Percentiles rank a stretch among this genome's conserved stretches.
phyloP scores from a whole-genome alignment of 2,113 vertebrate species.

The Nymphicus hollandicus region DNA sequence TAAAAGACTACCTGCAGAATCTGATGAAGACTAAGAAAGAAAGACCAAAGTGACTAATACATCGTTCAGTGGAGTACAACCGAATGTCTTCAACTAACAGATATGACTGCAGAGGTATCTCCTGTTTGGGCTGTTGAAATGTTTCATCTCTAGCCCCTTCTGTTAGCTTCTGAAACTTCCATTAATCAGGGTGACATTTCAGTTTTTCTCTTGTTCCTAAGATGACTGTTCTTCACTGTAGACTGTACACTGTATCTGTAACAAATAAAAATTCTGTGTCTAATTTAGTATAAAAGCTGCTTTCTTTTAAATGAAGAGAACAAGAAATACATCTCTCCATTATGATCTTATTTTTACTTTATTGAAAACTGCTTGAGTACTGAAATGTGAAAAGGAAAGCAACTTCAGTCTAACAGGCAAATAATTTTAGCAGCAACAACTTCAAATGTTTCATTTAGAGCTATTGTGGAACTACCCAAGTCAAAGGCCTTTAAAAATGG shows the following conservation, averaged over 20 bases:
- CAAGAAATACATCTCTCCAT: neutral
- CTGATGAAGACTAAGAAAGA: neutral
- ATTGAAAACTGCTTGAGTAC: neutral
- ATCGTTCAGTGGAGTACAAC: fast-evolving
- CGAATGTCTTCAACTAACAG: neutral
- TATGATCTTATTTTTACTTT: neutral
- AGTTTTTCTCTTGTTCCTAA: neutral
- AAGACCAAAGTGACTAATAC: neutral
- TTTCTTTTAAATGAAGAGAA: neutral
- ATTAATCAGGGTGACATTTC: neutral
- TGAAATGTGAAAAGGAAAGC: neutral
- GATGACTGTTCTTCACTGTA: neutral
- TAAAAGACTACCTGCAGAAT: neutral
- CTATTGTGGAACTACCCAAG: neutral
- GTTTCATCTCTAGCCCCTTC: neutral
- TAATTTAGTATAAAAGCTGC: neutral
- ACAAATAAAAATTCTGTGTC: neutral
- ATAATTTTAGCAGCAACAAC: neutral
- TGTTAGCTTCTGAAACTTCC: neutral
- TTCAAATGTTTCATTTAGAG: neutral
- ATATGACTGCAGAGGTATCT: neutral
- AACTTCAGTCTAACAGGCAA: neutral
- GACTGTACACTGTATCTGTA: neutral
- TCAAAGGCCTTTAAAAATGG: neutral
- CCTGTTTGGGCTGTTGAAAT: neutral